Conservation (phyloP, 2,797 vertebrate genomes). For the Megalops cyprinoides region DNA sequence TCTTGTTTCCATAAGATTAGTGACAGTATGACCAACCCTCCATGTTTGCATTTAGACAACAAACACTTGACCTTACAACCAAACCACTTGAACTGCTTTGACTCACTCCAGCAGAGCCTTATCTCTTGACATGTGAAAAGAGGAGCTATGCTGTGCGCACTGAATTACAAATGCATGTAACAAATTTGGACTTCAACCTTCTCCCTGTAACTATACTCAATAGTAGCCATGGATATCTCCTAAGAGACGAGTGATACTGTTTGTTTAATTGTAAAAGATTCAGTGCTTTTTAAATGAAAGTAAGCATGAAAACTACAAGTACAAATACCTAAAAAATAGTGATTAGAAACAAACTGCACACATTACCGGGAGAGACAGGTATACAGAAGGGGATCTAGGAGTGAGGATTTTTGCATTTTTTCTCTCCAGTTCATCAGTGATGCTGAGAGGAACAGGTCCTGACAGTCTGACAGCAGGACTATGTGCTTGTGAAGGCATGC, state of each 20-base stretch:
- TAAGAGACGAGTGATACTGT: not conserved
- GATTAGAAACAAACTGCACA: not conserved
- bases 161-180: not conserved
- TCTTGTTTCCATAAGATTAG: not conserved
- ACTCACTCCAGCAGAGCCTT: not conserved
- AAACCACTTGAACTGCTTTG: not conserved
- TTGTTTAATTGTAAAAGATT: not conserved
- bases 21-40: not conserved
- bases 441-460: constrained; percentile 42
- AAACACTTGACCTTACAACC: not conserved
- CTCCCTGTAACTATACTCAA: not conserved
- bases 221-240: not conserved
- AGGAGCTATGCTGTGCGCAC: not conserved
- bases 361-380: constrained; percentile 46
- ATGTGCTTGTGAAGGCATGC: constrained; percentile 20
- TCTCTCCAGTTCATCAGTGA: constrained; percentile 48
- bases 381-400: constrained; percentile 30
- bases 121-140: not conserved
- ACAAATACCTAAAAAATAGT: not conserved
- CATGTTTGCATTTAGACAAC: not conserved
- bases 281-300: not conserved
- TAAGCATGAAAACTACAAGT: not conserved
- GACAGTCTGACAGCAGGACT: not conserved
- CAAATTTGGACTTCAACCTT: not conserved
- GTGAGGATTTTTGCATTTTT: constrained; percentile 44